Percentiles rank a stretch among this genome's conserved stretches.
phyloP scores from a whole-genome alignment of 2,888 invertebrate genomes.

The Drosophila vallismaia region DNA sequence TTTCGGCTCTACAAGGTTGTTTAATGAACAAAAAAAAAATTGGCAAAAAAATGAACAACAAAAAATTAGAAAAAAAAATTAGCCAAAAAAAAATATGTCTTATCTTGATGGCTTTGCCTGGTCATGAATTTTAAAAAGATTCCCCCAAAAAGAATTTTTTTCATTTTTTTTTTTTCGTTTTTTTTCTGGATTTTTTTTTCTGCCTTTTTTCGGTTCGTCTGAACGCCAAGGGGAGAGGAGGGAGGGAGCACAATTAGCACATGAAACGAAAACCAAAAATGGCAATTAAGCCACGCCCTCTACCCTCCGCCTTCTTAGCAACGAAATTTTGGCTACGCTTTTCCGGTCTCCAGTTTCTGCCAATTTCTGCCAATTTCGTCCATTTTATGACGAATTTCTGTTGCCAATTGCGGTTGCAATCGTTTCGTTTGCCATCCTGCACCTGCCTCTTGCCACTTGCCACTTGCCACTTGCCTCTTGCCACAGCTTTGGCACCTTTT shows the following conservation, averaged over 20 bases:
- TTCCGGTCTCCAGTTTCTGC: neutral
- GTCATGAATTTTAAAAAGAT: constrained; percentile 17
- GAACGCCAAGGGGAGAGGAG: constrained; percentile 2
- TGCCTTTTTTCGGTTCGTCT: neutral
- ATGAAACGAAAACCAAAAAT: constrained; percentile 44
- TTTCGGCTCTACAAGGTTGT: neutral
- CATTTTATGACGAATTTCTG: constrained; percentile 31
- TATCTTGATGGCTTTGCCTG: neutral
- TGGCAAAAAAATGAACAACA: no score
- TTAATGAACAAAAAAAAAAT: neutral
- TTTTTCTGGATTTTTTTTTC: no score
- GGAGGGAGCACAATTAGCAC: constrained; percentile 36
- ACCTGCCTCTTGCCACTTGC: no score
- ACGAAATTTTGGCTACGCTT: constrained; percentile 1
- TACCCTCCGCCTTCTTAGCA: neutral
- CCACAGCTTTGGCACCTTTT: no score
- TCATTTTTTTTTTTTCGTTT: no score
- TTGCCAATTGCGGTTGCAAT: constrained; percentile 37
- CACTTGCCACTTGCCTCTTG: no score
- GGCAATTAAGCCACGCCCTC: constrained; percentile 28
- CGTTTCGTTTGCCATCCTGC: constrained; percentile 3
- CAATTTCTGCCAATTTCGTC: constrained; percentile 1
- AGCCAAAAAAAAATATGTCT: no score
- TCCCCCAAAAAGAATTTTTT: neutral
- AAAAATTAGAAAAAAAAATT: no score